Conservation (phyloP, 2,113 vertebrate genomes). For the Otus sunia region DNA sequence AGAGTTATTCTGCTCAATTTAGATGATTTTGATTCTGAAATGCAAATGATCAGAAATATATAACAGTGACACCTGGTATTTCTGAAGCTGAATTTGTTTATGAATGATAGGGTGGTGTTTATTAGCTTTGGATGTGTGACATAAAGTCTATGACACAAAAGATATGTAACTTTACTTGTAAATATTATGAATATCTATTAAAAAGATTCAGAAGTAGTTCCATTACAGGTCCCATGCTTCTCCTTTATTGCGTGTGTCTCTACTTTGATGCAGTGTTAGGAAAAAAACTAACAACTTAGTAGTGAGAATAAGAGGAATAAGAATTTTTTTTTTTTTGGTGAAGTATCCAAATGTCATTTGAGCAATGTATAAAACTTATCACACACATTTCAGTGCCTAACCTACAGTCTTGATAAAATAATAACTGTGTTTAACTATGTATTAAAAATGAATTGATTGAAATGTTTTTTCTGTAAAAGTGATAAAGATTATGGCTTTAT, state of each 20-base stretch:
- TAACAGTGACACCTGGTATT: neutral
- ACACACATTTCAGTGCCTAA: neutral
- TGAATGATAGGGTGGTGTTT: neutral
- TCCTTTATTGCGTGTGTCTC: neutral
- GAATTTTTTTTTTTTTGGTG: slow-evolving; percentile 9
- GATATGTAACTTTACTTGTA: neutral
- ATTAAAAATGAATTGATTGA: neutral
- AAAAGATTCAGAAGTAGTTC: neutral
- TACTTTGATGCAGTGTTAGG: slow-evolving; percentile 24
- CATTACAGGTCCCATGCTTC: neutral
- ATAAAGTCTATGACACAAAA: neutral
- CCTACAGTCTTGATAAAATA: neutral
- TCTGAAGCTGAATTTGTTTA: neutral
- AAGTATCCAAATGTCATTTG: slow-evolving; percentile 1
- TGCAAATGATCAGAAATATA: neutral
- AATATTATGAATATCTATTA: neutral
- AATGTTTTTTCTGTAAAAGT: neutral
- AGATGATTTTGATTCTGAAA: neutral
- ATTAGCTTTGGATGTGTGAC: neutral
- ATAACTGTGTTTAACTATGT: neutral
- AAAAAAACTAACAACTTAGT: slow-evolving; percentile 32
- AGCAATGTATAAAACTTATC: neutral
- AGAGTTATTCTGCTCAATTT: neutral
- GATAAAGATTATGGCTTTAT: neutral
- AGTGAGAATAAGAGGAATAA: slow-evolving; percentile 51